Percentiles rank a stretch among this genome's conserved stretches.
Evolutionary conservation across 2,888 invertebrate genomes (phyloP).

Genomic region (Pimpla rufipes): DNA sequence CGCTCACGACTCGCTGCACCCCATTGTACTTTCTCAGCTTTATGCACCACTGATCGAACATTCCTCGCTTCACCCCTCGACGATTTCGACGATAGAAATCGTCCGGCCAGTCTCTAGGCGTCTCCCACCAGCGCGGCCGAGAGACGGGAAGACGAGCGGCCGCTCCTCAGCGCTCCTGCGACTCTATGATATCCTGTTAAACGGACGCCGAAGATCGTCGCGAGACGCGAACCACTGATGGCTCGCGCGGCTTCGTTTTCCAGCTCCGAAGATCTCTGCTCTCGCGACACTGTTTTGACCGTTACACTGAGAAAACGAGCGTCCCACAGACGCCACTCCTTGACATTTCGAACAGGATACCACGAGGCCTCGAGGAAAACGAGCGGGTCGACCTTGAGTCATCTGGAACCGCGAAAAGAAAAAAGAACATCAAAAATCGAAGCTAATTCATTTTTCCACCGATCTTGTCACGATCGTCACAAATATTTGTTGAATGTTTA

Average conservation of each 20-base stretch:
- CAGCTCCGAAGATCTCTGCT: conserved; percentile 4
- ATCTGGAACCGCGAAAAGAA: background rate
- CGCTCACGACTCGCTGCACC: conserved; percentile 17
- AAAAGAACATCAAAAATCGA: background rate
- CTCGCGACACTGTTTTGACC: conserved; percentile 27
- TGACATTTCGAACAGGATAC: conserved; percentile 44
- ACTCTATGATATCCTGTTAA: conserved; percentile 76
- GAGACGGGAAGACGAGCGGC: background rate
- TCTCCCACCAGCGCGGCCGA: background rate
- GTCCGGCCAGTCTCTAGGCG: background rate
- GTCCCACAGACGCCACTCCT: conserved; percentile 38
- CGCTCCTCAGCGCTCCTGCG: conserved; percentile 34
- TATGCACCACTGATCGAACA: conserved; percentile 74
- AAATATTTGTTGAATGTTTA: background rate
- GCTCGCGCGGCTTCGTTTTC: conserved; percentile 11
- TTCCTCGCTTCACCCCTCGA: conserved; percentile 76
- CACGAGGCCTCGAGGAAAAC: background rate
- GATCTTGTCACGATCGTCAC: background rate
- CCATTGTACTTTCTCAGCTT: conserved; percentile 71
- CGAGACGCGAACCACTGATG: conserved; percentile 78
- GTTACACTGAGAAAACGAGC: conserved; percentile 28
- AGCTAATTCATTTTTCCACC: background rate
- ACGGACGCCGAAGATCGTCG: conserved; percentile 83
- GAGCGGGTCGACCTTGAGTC: background rate
- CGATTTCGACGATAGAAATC: conserved; percentile 52